These are phyloP conservation scores for Thymelicus sylvestris DNA, from an alignment of 2,888 invertebrate genomes.

Conservation along the genomic window DNA sequence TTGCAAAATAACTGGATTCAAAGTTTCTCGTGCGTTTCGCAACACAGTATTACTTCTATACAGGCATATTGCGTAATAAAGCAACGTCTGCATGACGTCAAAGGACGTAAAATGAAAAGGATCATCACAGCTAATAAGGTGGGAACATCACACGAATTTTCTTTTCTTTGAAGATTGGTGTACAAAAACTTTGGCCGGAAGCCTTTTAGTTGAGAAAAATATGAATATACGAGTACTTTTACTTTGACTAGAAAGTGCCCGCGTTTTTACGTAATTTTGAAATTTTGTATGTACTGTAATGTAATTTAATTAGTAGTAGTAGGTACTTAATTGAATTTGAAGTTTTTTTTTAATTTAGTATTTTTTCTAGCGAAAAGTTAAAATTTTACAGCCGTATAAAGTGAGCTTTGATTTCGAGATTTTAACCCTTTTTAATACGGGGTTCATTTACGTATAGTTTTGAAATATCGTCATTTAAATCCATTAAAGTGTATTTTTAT, in stretches of 20 bases:
- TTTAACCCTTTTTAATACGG: too few relatives aligned
- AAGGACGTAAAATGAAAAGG: conserved; percentile 26
- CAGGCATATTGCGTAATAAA: neutral
- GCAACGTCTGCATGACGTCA: conserved; percentile 24
- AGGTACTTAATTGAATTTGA: too few relatives aligned
- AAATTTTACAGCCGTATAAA: too few relatives aligned
- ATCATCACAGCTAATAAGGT: conserved; percentile 25
- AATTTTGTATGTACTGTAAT: too few relatives aligned
- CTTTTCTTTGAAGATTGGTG: conserved; percentile 12
- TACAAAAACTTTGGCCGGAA: conserved; percentile 8
- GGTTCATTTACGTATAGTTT: too few relatives aligned
- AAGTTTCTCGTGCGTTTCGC: neutral
- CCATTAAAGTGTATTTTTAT: too few relatives aligned
- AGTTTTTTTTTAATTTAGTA: too few relatives aligned
- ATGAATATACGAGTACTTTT: neutral
- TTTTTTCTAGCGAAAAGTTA: too few relatives aligned
- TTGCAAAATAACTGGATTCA: neutral
- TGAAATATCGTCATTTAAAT: too few relatives aligned
- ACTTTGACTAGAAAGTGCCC: neutral
- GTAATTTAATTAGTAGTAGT: too few relatives aligned
- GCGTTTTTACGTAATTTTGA: conserved; percentile 12
- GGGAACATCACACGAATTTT: conserved; percentile 14
- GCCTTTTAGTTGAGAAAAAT: neutral
- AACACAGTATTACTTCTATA: neutral
- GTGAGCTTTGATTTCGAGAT: too few relatives aligned